Percentiles rank a stretch among this genome's conserved stretches.
Conservation (phyloP, 2,888 invertebrate genomes). For the Galeopsomyia nigrocyanea region DNA sequence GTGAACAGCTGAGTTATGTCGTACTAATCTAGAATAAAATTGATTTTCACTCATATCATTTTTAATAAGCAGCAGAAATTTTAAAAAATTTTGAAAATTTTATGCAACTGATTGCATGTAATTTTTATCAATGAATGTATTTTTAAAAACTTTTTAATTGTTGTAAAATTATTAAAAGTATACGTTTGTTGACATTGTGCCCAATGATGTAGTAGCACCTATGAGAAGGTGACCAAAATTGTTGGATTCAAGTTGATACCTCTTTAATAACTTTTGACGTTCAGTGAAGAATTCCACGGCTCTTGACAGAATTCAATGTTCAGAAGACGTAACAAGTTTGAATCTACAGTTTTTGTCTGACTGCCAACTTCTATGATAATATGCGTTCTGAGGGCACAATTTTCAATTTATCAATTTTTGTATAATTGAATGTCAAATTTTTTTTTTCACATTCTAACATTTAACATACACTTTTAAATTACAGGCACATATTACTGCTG, state of each 20-base stretch:
- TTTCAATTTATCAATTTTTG: no score
- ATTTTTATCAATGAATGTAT: not conserved
- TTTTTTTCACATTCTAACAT: not conserved
- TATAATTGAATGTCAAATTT: constrained; percentile 5
- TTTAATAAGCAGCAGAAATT: no score
- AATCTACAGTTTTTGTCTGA: not conserved
- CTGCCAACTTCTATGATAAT: not conserved
- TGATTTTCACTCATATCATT: no score
- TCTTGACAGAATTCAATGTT: constrained; percentile 16
- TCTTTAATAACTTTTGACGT: constrained; percentile 18
- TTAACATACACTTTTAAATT: constrained; percentile 59
- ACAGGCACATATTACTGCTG: constrained; percentile 98
- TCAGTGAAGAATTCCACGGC: constrained; percentile 4
- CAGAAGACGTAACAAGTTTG: constrained; percentile 3
- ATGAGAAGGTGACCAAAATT: constrained; percentile 2
- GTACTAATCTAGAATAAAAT: no score
- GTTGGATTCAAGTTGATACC: not conserved
- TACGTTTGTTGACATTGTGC: not conserved
- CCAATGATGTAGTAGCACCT: constrained; percentile 4
- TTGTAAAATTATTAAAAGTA: no score
- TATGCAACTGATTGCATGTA: not conserved
- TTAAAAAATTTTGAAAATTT: not conserved
- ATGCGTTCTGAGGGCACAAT: not conserved
- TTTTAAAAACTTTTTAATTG: not conserved
- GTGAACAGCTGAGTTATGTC: no score